Percentiles rank a stretch among this genome's conserved stretches.
Conservation (phyloP, 2,888 invertebrate species). For the Andrena chrysosceles region DNA sequence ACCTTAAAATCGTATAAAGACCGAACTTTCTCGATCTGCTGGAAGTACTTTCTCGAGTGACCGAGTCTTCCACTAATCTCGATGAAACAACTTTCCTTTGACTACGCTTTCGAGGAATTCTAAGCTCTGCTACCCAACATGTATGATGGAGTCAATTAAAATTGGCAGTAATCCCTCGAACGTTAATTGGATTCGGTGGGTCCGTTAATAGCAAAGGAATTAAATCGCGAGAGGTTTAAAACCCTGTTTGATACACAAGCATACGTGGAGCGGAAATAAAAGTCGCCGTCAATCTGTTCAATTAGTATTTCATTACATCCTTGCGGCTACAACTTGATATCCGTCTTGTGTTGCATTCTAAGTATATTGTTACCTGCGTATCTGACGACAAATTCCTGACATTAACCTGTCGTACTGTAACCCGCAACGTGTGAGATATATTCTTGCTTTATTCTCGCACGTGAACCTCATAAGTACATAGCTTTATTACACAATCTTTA, state of each 20-base stretch:
- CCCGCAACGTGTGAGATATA: not conserved
- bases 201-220: not conserved
- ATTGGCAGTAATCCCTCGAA: not conserved
- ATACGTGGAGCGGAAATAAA: conserved; percentile 26
- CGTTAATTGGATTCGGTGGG: conserved; percentile 1
- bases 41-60: too few species aligned
- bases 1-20: too few species aligned
- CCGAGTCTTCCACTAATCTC: too few species aligned
- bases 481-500: too few species aligned
- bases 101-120: too few species aligned
- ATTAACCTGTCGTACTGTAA: not conserved
- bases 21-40: too few species aligned
- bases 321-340: conserved; percentile 57
- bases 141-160: not conserved
- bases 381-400: conserved; percentile 27
- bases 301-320: conserved; percentile 52
- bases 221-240: conserved; percentile 1
- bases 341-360: conserved; percentile 51
- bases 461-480: not conserved
- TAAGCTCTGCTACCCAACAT: too few species aligned
- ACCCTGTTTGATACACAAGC: not conserved
- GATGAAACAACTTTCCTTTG: too few species aligned
- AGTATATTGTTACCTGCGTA: conserved; percentile 35
- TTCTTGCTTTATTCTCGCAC: not conserved
- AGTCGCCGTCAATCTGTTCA: conserved; percentile 28